A percentile compares a stretch with the other conserved stretches of the same genome.
These are phyloP conservation scores for Periparus ater DNA, from an alignment of 2,797 vertebrate species.

Conservation along the genomic window DNA sequence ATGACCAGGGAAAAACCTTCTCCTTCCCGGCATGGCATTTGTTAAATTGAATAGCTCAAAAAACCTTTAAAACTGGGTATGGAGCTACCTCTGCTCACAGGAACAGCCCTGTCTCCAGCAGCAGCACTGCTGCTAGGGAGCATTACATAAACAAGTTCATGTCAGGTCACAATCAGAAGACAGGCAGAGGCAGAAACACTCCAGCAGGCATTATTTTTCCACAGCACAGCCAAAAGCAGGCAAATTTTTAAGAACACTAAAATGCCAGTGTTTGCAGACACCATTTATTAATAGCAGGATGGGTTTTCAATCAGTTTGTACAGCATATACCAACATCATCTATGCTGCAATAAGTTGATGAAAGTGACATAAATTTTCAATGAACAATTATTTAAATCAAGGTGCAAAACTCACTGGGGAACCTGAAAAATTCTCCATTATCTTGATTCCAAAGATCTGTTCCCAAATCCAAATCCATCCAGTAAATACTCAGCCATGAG, in stretches of 20 bases:
- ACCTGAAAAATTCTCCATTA: not conserved
- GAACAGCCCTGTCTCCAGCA: not conserved
- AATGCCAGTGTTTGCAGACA: not conserved
- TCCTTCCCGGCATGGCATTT: not conserved
- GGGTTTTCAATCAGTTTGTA: not conserved
- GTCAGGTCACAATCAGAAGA: slow-evolving; percentile 13
- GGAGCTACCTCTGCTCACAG: not conserved
- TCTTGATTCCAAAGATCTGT: not conserved
- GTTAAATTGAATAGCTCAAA: not conserved
- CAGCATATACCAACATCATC: not conserved
- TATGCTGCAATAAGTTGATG: not conserved
- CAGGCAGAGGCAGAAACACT: slow-evolving; percentile 36
- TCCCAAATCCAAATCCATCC: not conserved
- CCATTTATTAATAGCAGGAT: not conserved
- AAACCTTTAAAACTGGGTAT: not conserved
- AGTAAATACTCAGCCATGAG: not conserved
- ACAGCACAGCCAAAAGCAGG: not conserved
- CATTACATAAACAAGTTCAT: slow-evolving; percentile 50
- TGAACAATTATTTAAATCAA: not conserved
- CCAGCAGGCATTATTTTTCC: slow-evolving; percentile 12
- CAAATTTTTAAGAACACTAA: not conserved
- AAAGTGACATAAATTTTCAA: not conserved
- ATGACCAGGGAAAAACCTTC: not conserved
- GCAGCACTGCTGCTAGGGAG: slow-evolving; percentile 8
- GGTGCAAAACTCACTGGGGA: not conserved